Conservation (phyloP, 64 coral and sea anemone genomes). For the Anthopleura sola region DNA sequence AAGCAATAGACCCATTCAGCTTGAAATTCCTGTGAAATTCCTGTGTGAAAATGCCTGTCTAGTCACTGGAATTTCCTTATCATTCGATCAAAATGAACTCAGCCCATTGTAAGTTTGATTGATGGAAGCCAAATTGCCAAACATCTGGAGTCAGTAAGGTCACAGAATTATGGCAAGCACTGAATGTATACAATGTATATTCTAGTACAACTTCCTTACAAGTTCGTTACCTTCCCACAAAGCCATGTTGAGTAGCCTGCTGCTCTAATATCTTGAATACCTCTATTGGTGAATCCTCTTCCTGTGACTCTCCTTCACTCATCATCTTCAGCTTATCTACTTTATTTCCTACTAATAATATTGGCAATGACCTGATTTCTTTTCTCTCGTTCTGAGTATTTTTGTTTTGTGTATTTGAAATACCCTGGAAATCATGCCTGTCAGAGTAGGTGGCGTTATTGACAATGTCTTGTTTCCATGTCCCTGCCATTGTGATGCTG, state of each 20-base stretch:
- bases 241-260: slow-evolving; percentile 77
- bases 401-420: slow-evolving; percentile 5
- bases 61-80: no score
- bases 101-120: no score
- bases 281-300: slow-evolving; percentile 40
- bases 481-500: slow-evolving; percentile 88
- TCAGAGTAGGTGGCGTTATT: slow-evolving; percentile 80
- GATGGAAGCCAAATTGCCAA: no score
- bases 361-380: slow-evolving; percentile 53
- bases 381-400: not conserved
- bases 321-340: slow-evolving; percentile 58
- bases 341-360: slow-evolving; percentile 95
- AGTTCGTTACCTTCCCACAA: slow-evolving; percentile 81
- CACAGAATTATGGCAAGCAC: no score
- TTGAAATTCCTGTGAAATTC: no score
- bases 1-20: no score
- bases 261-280: slow-evolving; percentile 68
- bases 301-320: not conserved
- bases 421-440: slow-evolving; percentile 6
- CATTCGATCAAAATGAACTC: no score
- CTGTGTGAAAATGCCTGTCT: no score
- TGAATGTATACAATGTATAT: no score
- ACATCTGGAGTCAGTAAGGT: no score
- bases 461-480: slow-evolving; percentile 97
- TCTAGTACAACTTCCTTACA: not conserved